Base-by-base conservation (phyloP, 2,113 vertebrate genomes). In the Podarcis muralis region DNA sequence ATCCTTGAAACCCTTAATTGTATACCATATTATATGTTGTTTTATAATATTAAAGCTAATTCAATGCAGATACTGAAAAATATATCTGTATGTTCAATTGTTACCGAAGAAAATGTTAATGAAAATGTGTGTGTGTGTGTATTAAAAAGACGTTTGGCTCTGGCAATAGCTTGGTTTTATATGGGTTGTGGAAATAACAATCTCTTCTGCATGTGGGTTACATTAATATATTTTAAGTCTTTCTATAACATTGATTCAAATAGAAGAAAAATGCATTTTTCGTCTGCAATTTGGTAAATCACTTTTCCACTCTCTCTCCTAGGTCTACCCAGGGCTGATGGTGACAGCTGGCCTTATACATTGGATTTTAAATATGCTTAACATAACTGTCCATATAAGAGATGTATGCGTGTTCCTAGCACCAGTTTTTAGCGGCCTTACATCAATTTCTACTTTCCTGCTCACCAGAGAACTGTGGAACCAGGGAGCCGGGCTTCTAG, bases 291-390 rank as follows among this genome's bases (percentile, higher is more conserved):
- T 84, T 79, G 66, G 43, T n/a, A 25, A 48, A 89, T 85, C 85
- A 5, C 1, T 37, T 92, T 57, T 15, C 82, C 84, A 72, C 35
- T 2, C 86, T 91, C 18, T 74, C 3, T 32, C 82, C 18, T 96
- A 99, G 99, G 99, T 99, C 3, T 99, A 99, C 87, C 99, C 99
- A 30, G 99, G 99, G n/a, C 94, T 99, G 87, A 99, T 99, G 98
- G 97, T 99, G 96, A 99, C 99, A 32, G 99, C 99, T n/a, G 99
- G 99, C 94, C 98, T 99, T 91, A 99, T 99, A 95, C 99, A 99
- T 97, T 99, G 99, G 93, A 97, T 99, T 87, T 97, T 99, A 95
- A 99, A 99, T 96, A 98, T 99, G 90, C 98, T 99, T 62, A 98
- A 99, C 30, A 96, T 99, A 95, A 99, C 98, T 0, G 99, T 99